Percentiles rank a stretch among this genome's conserved stretches.
Conservation (phyloP, 2,113 vertebrate species). For the Hiodon alosoides region DNA sequence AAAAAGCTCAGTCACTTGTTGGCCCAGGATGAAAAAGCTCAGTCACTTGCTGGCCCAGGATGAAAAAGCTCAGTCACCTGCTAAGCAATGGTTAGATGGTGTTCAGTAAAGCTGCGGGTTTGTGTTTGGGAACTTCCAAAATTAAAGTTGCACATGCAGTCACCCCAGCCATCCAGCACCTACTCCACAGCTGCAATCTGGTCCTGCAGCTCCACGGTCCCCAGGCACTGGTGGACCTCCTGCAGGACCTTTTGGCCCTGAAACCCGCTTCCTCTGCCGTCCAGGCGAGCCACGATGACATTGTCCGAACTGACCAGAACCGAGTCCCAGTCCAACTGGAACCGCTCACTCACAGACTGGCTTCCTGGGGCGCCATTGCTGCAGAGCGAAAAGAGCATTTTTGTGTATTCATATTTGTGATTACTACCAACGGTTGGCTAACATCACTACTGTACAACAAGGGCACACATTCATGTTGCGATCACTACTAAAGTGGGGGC, state of each 20-base stretch:
- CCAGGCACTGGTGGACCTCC: slow-evolving; percentile 46
- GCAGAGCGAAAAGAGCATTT: neutral
- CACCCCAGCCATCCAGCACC: slow-evolving; percentile 15
- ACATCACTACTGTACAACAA: no score
- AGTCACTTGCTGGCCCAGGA: no score
- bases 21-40: no score
- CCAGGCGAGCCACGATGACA: slow-evolving; percentile 51
- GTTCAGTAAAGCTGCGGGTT: neutral
- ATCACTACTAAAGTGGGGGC: no score
- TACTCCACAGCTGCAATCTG: slow-evolving; percentile 54
- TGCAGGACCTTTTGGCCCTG: slow-evolving; percentile 51
- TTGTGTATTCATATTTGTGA: no score
- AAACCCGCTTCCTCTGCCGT: slow-evolving; percentile 54
- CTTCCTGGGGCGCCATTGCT: slow-evolving; percentile 41
- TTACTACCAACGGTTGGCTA: no score
- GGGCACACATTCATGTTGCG: no score
- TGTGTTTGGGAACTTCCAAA: neutral
- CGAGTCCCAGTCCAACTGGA: slow-evolving; percentile 47
- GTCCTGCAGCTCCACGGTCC: slow-evolving; percentile 49
- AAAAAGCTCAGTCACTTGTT: no score
- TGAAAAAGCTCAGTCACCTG: no score
- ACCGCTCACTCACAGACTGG: slow-evolving; percentile 52
- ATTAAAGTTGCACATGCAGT: no score
- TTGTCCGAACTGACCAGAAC: slow-evolving; percentile 45
- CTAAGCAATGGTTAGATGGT: no score